Evolutionary conservation across 2,888 invertebrate genomes (phyloP), one percentile per base, ranked within the genome.

Genomic region (Hoplodrina ambigua): DNA sequence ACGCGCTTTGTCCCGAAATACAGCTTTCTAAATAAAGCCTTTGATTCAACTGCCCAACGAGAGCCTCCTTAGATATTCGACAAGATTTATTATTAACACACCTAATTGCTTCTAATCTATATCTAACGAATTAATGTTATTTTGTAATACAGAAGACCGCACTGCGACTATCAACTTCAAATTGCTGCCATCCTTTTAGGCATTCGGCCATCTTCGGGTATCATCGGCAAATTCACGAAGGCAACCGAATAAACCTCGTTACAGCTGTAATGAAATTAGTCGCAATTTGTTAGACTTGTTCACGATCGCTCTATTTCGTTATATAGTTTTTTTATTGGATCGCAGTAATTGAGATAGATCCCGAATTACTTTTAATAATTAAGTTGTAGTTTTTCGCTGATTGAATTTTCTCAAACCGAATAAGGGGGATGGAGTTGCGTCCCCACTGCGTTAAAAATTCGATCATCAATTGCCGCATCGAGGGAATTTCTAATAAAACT

Each of bases 231-330:
- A 71, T 71, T 66, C 66, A 60, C 82, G 85, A 74, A 69, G 57
- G 61, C 63, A 60, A 20, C 76, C 50, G 25, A 70, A 80, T 73
- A 80, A 78, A 78, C 74, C 63, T 72, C 61, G 73, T 75, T 82
- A 72, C 58, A 50, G 13, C 55, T 60, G 56, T 82, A 79, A 82
- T 81, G 20, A 62, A 82, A 75, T 81, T 72, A 81, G 75, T 57
- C 63, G 37, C 68, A 81, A 79, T 81, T 79, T 72, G 68, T 70
- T 68, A 68, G 63, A 57, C 66, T 71, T 75, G 65, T 72, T 75
- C 68, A 30, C 25, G 69, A 71, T 69, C 72, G 58, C 63, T 61
- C 65, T 65, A 75, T 82, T 75, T 52, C 25, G 56, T 71, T 80
- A 17, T 80, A 64, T 58, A 66, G 64, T 79, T 65, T 75, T 77